These are phyloP conservation scores for Uloborus plumipes DNA, from an alignment of 2,888 invertebrate genomes.

Conservation along the genomic window DNA sequence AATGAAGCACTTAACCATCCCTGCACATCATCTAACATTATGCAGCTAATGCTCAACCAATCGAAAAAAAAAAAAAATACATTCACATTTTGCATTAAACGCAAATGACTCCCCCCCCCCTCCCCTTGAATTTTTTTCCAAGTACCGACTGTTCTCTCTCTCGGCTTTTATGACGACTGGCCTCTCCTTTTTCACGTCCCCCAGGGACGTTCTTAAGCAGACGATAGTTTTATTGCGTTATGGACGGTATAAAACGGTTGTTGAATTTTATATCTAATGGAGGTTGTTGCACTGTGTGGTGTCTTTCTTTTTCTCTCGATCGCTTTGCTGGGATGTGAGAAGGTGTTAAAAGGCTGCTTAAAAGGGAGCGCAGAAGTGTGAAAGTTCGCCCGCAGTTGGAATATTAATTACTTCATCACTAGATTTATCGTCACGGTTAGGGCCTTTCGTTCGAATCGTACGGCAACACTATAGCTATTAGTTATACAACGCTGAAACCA, in stretches of 20 bases:
- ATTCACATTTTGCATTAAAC: not conserved
- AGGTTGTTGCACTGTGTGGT: slow-evolving; percentile 37
- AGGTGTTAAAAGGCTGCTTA: not conserved
- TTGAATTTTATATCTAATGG: slow-evolving; percentile 3
- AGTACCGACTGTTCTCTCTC: not conserved
- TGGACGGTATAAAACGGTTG: slow-evolving; percentile 17
- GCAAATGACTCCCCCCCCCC: no score
- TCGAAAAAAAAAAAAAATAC: not conserved
- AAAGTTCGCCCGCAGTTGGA: not conserved
- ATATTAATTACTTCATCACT: not conserved
- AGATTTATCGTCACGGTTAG: no score
- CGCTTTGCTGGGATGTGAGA: not conserved
- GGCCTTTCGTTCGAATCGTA: no score
- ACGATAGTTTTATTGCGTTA: slow-evolving; percentile 47
- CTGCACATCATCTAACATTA: no score
- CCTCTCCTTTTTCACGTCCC: slow-evolving; percentile 7
- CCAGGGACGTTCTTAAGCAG: not conserved
- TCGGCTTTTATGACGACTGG: slow-evolving; percentile 2
- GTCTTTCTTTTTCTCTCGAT: not conserved
- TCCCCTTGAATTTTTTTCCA: slow-evolving; percentile 1
- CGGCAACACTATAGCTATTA: no score
- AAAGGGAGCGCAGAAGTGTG: not conserved
- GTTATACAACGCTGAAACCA: no score
- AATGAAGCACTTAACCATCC: no score
- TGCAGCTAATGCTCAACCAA: not conserved